These are phyloP conservation scores for Drosophila ogumai DNA, from an alignment of 1,140 invertebrate species.

Conservation along the genomic window DNA sequence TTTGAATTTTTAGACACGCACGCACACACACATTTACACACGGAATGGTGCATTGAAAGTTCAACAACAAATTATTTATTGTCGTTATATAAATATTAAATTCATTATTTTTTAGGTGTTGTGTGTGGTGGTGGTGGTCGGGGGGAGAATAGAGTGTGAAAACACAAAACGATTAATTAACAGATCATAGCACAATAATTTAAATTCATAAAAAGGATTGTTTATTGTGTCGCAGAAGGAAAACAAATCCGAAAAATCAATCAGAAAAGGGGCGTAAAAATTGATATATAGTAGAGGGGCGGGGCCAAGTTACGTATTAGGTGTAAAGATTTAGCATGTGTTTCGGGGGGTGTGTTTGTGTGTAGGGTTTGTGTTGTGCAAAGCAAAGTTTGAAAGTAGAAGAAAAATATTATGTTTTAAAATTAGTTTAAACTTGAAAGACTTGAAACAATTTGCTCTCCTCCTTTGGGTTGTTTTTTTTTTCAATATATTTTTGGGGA, in stretches of 20 bases:
- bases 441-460: slow-evolving; percentile 24
- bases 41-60: slow-evolving; percentile 44
- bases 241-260: slow-evolving; percentile 43
- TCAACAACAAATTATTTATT: slow-evolving; percentile 28
- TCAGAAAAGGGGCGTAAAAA: background rate
- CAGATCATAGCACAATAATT: slow-evolving; percentile 50
- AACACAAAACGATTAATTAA: slow-evolving; percentile 52
- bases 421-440: slow-evolving; percentile 67
- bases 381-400: slow-evolving; percentile 76
- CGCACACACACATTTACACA: slow-evolving; percentile 41
- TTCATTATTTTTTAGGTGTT: slow-evolving; percentile 15
- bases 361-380: slow-evolving; percentile 55
- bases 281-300: background rate
- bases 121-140: slow-evolving; percentile 28
- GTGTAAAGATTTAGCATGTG: slow-evolving; percentile 7
- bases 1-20: slow-evolving; percentile 28
- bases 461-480: slow-evolving; percentile 9
- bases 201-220: slow-evolving; percentile 45
- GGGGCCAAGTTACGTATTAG: slow-evolving; percentile 22
- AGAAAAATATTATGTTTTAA: slow-evolving; percentile 69
- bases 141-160: slow-evolving; percentile 43
- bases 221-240: slow-evolving; percentile 47
- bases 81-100: slow-evolving; percentile 2
- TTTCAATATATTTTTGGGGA: background rate
- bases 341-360: slow-evolving; percentile 7